Evolutionary conservation across 2,113 vertebrate species (phyloP).

Genomic region (Mastomys natalensis): DNA sequence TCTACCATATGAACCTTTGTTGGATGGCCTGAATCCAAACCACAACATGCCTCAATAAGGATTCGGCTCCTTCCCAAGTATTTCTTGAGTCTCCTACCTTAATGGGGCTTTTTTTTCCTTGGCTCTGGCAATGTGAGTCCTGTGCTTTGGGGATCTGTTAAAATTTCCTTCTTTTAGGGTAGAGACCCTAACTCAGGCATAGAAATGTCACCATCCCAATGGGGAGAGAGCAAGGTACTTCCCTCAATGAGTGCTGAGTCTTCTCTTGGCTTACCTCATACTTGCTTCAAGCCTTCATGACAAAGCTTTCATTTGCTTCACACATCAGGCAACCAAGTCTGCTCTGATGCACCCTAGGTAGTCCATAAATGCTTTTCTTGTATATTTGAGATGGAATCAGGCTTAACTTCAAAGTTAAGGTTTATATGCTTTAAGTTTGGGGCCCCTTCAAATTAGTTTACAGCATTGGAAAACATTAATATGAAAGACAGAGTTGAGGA

Average conservation of each 20-base stretch:
- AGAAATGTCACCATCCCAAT: not conserved
- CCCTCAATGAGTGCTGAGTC: not conserved
- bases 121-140: not conserved
- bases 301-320: not conserved
- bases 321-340: not conserved
- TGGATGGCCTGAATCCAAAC: not conserved
- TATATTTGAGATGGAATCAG: not conserved
- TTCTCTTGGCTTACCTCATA: not conserved
- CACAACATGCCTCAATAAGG: not conserved
- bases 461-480: not conserved
- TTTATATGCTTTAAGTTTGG: not conserved
- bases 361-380: not conserved
- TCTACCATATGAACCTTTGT: not conserved
- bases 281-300: not conserved
- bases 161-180: not conserved
- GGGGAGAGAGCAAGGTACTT: not conserved
- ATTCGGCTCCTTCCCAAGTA: fast-evolving
- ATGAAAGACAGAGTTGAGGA: not conserved
- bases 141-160: not conserved
- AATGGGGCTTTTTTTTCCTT: not conserved
- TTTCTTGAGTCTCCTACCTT: not conserved
- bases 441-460: not conserved
- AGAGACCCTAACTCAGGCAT: not conserved
- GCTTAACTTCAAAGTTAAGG: not conserved
- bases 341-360: not conserved